These are phyloP conservation scores for Platycheirus rosarum DNA, from an alignment of 2,888 invertebrate genomes.

Conservation along the genomic window DNA sequence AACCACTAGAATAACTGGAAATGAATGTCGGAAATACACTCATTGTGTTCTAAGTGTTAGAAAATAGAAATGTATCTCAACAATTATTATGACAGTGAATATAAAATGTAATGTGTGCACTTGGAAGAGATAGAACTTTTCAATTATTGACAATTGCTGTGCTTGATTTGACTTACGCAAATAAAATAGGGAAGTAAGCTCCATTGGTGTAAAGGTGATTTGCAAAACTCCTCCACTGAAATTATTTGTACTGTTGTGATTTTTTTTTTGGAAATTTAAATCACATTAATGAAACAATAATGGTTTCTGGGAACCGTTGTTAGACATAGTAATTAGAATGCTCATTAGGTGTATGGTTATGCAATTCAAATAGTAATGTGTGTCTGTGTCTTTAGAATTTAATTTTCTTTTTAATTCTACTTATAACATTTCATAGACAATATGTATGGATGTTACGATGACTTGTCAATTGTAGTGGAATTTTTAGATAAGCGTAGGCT, in stretches of 20 bases:
- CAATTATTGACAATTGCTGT: constrained; percentile 29
- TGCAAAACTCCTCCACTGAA: no score
- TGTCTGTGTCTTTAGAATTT: constrained; percentile 5
- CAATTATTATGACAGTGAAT: neutral
- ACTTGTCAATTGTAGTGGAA: no score
- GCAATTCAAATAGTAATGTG: constrained; percentile 30
- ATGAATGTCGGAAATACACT: no score
- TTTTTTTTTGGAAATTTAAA: no score
- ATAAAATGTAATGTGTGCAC: neutral
- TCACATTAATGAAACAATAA: no score
- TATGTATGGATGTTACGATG: no score
- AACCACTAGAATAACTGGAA: no score
- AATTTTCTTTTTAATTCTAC: constrained; percentile 1
- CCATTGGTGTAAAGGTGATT: no score
- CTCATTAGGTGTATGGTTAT: constrained; percentile 25
- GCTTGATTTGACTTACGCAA: constrained; percentile 27
- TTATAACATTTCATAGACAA: no score
- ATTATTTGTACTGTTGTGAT: no score
- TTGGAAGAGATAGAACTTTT: constrained; percentile 14
- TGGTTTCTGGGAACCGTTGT: no score
- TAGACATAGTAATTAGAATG: constrained; percentile 9
- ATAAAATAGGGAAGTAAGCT: constrained; percentile 32
- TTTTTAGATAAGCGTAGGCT: no score
- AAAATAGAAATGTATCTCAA: constrained; percentile 32
- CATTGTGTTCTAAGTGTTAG: neutral